Conservation (phyloP, 2,113 vertebrate genomes). For the Apistogramma diplotaenia region DNA sequence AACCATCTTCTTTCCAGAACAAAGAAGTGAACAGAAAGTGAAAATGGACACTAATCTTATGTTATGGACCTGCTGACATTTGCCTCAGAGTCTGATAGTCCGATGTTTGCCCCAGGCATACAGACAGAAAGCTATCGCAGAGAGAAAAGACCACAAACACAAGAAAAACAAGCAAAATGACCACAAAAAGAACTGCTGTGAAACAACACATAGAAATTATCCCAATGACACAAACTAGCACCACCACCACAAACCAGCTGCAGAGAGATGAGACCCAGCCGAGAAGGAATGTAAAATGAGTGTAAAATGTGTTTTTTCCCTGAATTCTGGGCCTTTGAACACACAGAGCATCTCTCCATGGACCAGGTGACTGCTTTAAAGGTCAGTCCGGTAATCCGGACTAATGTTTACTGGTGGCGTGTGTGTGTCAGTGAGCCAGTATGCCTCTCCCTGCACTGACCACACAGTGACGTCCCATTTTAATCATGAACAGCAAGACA, state of each 20-base stretch:
- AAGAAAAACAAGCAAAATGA: not conserved
- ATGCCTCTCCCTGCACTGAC: not conserved
- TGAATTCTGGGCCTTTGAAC: not conserved
- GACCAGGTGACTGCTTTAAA: not conserved
- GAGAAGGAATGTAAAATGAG: not conserved
- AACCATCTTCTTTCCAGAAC: too few species aligned
- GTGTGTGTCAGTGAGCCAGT: not conserved
- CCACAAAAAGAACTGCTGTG: too few species aligned
- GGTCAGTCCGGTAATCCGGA: not conserved
- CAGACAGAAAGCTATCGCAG: too few species aligned
- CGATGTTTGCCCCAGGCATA: not conserved
- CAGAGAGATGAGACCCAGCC: not conserved
- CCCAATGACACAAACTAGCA: too few species aligned
- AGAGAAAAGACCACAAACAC: fast-evolving
- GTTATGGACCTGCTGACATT: not conserved
- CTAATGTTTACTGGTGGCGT: too few species aligned
- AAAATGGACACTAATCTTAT: not conserved
- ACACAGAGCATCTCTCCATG: not conserved
- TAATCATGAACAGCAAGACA: too few species aligned
- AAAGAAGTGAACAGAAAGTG: not conserved
- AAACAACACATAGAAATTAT: not conserved
- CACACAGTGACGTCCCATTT: fast-evolving
- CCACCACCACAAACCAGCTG: not conserved
- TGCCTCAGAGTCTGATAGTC: not conserved
- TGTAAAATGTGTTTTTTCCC: fast-evolving